phyloP scores from a whole-genome alignment of 2,113 vertebrate species.

The Chiloscyllium plagiosum region DNA sequence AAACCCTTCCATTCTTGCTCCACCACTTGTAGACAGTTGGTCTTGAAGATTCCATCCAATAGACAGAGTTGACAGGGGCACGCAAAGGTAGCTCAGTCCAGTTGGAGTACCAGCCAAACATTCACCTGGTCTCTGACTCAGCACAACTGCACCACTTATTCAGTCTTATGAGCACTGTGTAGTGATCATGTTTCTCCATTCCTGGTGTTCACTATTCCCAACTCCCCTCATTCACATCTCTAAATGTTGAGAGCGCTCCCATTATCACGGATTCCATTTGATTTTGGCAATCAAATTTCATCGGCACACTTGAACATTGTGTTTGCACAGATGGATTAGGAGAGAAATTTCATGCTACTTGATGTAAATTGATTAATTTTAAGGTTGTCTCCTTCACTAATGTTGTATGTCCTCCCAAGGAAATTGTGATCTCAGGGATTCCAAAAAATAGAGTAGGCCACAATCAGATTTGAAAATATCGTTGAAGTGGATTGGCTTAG shows the following conservation, averaged over 20 bases:
- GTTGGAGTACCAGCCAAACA: neutral
- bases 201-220: neutral
- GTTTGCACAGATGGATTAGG: neutral
- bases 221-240: neutral
- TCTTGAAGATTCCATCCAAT: neutral
- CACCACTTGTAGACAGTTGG: neutral
- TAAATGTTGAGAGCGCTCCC: neutral
- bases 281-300: neutral
- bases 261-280: neutral
- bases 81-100: neutral
- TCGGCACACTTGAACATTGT: neutral
- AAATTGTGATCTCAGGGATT: slow-evolving; percentile 16
- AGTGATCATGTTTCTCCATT: neutral
- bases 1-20: neutral
- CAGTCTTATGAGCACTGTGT: neutral
- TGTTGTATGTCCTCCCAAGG: neutral
- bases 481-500: neutral
- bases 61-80: neutral
- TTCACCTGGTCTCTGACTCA: neutral
- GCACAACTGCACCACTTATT: neutral
- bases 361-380: neutral
- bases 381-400: neutral
- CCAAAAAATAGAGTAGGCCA: neutral
- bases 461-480: neutral
- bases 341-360: neutral